Evolutionary conservation across 2,797 vertebrate species (phyloP), one percentile per base, ranked within the genome.

Genomic region (Rhinella marina): DNA sequence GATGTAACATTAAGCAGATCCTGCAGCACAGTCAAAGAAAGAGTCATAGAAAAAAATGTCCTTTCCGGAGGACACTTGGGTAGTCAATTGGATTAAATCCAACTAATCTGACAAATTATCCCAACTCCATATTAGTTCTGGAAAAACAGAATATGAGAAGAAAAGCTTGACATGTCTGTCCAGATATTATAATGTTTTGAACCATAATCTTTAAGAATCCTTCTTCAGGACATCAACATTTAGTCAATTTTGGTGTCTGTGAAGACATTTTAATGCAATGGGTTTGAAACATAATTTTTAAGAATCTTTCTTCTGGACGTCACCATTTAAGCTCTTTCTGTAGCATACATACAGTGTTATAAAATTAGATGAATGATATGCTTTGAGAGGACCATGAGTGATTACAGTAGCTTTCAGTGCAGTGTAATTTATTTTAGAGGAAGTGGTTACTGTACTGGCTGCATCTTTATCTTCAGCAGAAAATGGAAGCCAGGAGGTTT

Each of bases 381-480:
- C 12, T 62, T 64, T 41, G 21, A 64, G 59, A 81, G 23, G 56
- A 48, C n/a, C 21, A 61, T 48, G 5, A 62, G 17, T 62, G 79
- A n/a, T 64, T 81, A 64, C 59, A 81, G 32, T 32, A 48, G 29
- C 19, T 81, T 81, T 54, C 21, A 77, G 75, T 25, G 50, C 23
- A 25, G 75, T 54, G 50, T 75, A 23, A 75, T 75, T 54, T 81
- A 64, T 81, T 81, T 64, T 32, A 81, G 59, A 81, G 79, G 57
- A 81, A 81, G 59, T 81, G 79, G 79, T 32, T 41, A 56, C 57
- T 64, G 9, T 64, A 62, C 19, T 13, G 21, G 78, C 27, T 61
- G 12, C 5, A 77, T 14, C 27, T 48, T 41, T 73, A 73, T 48
- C 70, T 73, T 48, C 32, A 48, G 32, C 29, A 73, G 32, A 73